Evolutionary conservation across 2,113 vertebrate species (phyloP).

Genomic region (Ibidorhyncha struthersii): DNA sequence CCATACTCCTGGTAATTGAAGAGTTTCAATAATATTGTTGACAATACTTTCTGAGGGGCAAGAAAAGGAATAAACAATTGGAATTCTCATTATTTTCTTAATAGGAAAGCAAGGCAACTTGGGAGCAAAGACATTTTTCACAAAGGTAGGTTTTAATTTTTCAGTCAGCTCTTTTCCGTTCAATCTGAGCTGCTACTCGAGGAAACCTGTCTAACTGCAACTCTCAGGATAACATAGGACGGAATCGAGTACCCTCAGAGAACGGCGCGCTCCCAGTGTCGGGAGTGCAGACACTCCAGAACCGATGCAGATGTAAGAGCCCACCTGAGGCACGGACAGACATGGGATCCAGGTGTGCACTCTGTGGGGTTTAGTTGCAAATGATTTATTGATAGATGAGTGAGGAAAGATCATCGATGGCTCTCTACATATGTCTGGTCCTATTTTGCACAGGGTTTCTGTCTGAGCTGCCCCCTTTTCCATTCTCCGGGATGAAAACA

Average conservation of each 20-base stretch:
- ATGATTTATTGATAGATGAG: not conserved
- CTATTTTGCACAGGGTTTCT: not conserved
- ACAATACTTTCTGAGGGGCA: not conserved
- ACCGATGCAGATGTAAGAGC: not conserved
- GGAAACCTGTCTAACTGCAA: not conserved
- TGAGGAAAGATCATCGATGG: not conserved
- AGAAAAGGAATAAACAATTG: not conserved
- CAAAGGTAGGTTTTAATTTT: constrained; percentile 46
- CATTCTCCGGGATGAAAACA: not conserved
- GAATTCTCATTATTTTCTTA: constrained; percentile 47
- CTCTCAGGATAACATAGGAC: not conserved
- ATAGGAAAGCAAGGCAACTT: constrained; percentile 39
- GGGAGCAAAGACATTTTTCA: constrained; percentile 34
- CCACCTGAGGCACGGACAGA: not conserved
- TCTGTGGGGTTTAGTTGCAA: not conserved
- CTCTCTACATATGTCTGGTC: not conserved
- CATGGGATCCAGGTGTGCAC: not conserved
- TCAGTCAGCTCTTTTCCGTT: not conserved
- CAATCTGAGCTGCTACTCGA: not conserved
- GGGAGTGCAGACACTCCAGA: not conserved
- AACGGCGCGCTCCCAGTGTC: accelerated
- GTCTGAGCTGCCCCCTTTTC: not conserved
- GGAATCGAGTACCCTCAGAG: not conserved
- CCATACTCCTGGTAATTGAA: constrained; percentile 32
- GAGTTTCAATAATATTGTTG: constrained; percentile 23